Conservation (phyloP, 2,797 vertebrate genomes). For the Petrocephalus sullivani region DNA sequence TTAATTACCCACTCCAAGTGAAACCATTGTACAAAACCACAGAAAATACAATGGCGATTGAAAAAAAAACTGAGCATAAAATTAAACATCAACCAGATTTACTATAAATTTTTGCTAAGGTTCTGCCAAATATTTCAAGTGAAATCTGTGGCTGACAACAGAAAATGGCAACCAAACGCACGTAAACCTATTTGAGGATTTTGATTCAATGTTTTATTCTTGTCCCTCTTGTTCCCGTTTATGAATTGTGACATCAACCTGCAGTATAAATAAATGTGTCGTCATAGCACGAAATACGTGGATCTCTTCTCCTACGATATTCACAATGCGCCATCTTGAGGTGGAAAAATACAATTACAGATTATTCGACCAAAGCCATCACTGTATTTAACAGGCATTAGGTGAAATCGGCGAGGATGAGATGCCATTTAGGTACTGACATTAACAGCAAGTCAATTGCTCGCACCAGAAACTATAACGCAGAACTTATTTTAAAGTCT, state of each 20-base stretch:
- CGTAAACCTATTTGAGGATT: neutral
- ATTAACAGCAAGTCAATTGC: neutral
- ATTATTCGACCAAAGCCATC: neutral
- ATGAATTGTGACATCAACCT: slow-evolving; percentile 29
- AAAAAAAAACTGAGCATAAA: neutral
- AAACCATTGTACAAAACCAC: neutral
- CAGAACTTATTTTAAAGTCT: neutral
- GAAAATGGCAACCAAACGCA: neutral
- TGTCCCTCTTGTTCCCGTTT: neutral
- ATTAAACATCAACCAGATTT: neutral
- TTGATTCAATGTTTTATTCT: neutral
- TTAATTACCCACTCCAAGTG: neutral
- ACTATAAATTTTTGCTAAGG: neutral
- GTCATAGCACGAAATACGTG: slow-evolving; percentile 33
- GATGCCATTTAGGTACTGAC: neutral
- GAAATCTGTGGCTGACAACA: neutral
- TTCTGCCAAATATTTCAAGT: neutral
- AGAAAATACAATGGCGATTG: neutral
- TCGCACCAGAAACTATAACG: neutral
- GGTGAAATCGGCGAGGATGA: neutral
- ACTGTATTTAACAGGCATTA: neutral
- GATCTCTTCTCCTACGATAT: neutral
- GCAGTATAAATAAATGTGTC: slow-evolving; percentile 40
- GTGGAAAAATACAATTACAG: slow-evolving; percentile 31
- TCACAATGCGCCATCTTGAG: slow-evolving; percentile 39